Evolutionary conservation across 2,113 vertebrate species (phyloP).

Genomic region (Phocoena phocoena): DNA sequence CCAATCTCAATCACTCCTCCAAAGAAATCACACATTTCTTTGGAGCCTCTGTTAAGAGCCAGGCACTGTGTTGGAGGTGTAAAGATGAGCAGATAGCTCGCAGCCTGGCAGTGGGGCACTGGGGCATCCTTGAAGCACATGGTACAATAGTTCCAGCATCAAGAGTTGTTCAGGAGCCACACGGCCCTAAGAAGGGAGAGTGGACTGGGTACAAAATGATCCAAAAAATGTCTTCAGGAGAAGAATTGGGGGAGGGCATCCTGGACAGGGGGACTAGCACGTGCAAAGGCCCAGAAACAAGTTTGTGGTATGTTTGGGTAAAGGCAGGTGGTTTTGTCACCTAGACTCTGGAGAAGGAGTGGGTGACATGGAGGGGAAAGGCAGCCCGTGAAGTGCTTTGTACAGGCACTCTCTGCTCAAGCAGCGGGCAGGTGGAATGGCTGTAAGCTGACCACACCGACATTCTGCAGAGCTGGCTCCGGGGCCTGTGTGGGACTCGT

Average conservation of each 20-base stretch:
- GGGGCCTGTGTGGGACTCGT: not conserved
- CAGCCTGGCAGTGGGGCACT: not conserved
- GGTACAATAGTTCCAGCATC: too few relatives aligned
- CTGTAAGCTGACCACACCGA: not conserved
- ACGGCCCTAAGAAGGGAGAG: not conserved
- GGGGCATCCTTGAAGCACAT: not conserved
- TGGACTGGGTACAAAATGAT: not conserved
- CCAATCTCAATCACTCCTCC: not conserved
- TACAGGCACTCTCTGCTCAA: rapidly evolving
- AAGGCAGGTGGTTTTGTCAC: not conserved
- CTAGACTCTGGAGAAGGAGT: not conserved
- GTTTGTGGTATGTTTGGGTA: not conserved
- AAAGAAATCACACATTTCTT: too few relatives aligned
- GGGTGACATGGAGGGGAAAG: not conserved
- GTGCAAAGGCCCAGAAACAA: not conserved
- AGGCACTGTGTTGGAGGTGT: not conserved
- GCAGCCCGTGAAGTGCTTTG: not conserved
- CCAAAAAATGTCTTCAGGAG: not conserved
- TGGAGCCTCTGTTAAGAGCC: not conserved
- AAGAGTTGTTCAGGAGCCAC: not conserved
- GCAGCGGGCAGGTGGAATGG: not conserved
- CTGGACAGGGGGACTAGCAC: not conserved
- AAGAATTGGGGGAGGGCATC: not conserved
- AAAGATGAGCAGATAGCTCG: not conserved
- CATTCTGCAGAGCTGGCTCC: not conserved